A percentile compares a stretch with the other conserved stretches of the same genome.
These are phyloP conservation scores for Sarotherodon lohbergeri DNA, from an alignment of 2,113 vertebrate species.

Conservation along the genomic window DNA sequence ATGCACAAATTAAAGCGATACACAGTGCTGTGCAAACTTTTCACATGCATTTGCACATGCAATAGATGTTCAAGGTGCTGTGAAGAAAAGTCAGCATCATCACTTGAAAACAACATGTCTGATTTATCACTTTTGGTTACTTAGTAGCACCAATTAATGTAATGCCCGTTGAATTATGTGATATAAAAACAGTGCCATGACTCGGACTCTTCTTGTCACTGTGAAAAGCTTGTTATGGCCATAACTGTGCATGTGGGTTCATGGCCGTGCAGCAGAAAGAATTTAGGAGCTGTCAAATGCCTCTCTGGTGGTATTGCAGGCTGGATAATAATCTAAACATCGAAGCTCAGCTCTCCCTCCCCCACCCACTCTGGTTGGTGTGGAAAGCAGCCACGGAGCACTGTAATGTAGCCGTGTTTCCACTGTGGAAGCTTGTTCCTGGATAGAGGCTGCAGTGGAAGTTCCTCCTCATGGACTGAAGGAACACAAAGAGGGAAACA, in stretches of 20 bases:
- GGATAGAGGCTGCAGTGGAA: conserved; percentile 59
- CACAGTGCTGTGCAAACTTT: background rate
- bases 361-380: background rate
- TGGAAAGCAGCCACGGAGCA: conserved; percentile 26
- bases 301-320: background rate
- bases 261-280: background rate
- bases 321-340: background rate
- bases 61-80: background rate
- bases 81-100: background rate
- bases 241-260: background rate
- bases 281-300: background rate
- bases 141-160: background rate
- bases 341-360: background rate
- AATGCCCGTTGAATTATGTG: background rate
- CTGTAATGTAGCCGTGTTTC: conserved; percentile 50
- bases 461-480: conserved; percentile 57
- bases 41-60: background rate
- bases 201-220: background rate
- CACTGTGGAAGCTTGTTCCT: conserved; percentile 66
- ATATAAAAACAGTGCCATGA: background rate
- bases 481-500: conserved; percentile 46
- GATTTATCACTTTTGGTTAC: background rate
- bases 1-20: background rate
- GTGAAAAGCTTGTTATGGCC: background rate
- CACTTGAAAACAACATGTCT: background rate